phyloP scores from a whole-genome alignment of 2,797 vertebrate genomes.

The Chrosomus eos region DNA sequence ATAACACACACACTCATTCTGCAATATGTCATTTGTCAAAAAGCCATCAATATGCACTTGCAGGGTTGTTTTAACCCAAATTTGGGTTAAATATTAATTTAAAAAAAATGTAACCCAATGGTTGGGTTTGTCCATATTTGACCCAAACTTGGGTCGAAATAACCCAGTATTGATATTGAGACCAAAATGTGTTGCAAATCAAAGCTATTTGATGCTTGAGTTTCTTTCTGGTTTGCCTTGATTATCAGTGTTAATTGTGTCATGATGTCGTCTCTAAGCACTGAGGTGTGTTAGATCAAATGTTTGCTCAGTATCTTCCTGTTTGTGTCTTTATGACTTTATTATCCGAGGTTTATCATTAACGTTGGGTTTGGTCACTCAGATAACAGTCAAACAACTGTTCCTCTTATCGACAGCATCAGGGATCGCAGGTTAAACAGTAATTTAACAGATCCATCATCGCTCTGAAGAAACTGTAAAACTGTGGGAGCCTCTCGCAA shows the following conservation, averaged over 20 bases:
- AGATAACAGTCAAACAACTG: constrained; percentile 10
- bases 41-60: too few relatives aligned
- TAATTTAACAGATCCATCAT: not conserved
- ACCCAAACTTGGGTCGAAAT: too few relatives aligned
- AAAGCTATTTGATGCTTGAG: not conserved
- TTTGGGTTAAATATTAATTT: too few relatives aligned
- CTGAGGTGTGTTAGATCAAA: not conserved
- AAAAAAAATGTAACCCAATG: too few relatives aligned
- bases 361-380: constrained; percentile 26
- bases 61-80: too few relatives aligned
- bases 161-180: not conserved
- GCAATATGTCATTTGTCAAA: not conserved
- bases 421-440: constrained; percentile 11
- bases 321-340: constrained; percentile 24
- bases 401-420: not conserved
- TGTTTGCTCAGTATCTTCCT: constrained; percentile 12
- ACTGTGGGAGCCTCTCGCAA: not conserved
- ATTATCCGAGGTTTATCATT: constrained; percentile 33
- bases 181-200: not conserved
- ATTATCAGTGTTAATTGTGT: not conserved
- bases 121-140: too few relatives aligned
- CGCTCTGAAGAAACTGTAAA: not conserved
- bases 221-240: not conserved
- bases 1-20: not conserved
- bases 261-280: not conserved